Evolutionary conservation across 2,797 vertebrate species (phyloP).

Genomic region (Eulemur coronatus): DNA sequence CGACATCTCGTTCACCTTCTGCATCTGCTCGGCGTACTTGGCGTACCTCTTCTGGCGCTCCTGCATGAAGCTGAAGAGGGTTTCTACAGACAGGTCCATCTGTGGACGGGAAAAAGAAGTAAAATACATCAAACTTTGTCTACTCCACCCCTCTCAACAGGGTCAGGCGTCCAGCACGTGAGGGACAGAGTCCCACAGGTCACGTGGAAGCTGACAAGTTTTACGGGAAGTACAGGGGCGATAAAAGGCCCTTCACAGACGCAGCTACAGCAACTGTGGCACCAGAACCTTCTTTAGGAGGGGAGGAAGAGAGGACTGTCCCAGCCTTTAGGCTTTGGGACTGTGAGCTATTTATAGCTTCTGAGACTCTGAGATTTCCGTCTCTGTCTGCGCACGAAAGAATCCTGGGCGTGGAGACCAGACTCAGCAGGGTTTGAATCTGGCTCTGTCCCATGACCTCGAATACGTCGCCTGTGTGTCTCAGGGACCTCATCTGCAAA

Average conservation of each 20-base stretch:
- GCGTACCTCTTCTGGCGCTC: conserved; percentile 98
- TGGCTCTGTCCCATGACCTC: neutral
- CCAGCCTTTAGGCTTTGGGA: neutral
- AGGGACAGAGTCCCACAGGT: neutral
- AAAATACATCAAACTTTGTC: neutral
- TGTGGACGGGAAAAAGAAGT: conserved; percentile 74
- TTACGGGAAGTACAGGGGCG: neutral
- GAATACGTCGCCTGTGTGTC: neutral
- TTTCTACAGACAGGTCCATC: conserved; percentile 98
- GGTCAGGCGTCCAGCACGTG: accelerated
- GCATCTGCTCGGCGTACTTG: conserved; percentile 99
- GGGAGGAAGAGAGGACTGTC: neutral
- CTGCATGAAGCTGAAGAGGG: conserved; percentile 97
- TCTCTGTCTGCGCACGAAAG: neutral
- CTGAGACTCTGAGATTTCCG: neutral
- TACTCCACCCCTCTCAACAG: accelerated
- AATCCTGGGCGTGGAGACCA: neutral
- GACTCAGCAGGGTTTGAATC: neutral
- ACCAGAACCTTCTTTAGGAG: neutral
- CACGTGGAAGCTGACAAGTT: accelerated
- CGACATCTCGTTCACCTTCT: conserved; percentile 99
- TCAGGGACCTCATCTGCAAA: neutral
- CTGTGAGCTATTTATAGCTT: neutral
- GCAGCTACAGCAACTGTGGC: too few relatives aligned
- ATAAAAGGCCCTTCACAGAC: accelerated